Conservation (phyloP, 2,113 vertebrate species). For the Heterotis niloticus region DNA sequence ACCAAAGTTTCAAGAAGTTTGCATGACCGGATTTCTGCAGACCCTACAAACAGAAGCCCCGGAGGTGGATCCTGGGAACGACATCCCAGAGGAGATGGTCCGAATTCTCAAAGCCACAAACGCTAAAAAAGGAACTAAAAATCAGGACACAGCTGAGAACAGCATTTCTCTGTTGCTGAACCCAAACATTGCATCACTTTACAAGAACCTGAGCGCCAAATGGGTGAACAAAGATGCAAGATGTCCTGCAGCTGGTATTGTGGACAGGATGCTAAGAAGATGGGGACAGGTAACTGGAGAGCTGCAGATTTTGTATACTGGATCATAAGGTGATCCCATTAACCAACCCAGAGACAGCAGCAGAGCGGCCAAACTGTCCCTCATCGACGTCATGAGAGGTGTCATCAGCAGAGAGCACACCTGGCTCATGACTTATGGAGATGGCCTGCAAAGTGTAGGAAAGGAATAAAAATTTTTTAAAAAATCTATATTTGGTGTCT, state of each 20-base stretch:
- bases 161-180: not conserved
- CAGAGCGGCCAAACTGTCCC: not conserved
- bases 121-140: not conserved
- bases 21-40: slow-evolving; percentile 25
- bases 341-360: not conserved
- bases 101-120: too few species aligned
- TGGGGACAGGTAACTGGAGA: not conserved
- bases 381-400: not conserved
- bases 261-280: not conserved
- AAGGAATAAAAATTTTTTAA: not conserved
- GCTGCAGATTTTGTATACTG: too few species aligned
- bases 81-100: too few species aligned
- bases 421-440: not conserved
- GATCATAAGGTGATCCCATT: not conserved
- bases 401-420: not conserved
- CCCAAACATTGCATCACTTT: not conserved
- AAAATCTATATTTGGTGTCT: too few species aligned
- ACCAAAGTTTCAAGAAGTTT: not conserved
- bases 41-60: slow-evolving; percentile 23
- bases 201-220: not conserved
- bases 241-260: not conserved
- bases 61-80: not conserved
- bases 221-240: not conserved
- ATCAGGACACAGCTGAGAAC: not conserved
- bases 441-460: not conserved